These are phyloP conservation scores for Tetragonula carbonaria DNA, from an alignment of 2,888 invertebrate genomes.

Conservation along the genomic window DNA sequence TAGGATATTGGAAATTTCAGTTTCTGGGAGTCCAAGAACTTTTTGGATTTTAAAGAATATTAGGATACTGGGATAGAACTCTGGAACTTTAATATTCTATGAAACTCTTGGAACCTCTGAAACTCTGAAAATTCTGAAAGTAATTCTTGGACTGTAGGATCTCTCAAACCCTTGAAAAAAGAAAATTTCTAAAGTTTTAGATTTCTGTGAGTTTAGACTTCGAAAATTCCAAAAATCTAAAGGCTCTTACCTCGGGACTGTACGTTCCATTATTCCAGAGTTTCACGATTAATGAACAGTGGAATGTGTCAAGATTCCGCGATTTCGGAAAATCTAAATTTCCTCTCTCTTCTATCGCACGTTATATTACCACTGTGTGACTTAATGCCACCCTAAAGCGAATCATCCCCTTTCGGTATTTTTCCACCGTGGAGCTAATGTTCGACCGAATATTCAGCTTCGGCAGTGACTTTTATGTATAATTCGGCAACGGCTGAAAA, in stretches of 20 bases:
- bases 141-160: too few species aligned
- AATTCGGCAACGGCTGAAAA: conserved; percentile 4
- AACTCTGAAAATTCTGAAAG: too few species aligned
- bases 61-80: background rate
- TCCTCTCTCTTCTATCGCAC: background rate
- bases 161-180: too few species aligned
- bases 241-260: background rate
- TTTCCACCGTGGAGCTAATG: background rate
- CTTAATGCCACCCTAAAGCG: background rate
- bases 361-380: background rate
- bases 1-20: too few species aligned
- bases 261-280: too few species aligned
- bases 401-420: background rate
- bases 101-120: too few species aligned
- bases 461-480: background rate
- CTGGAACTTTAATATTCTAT: background rate
- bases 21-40: background rate
- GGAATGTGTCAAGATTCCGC: background rate
- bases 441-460: background rate
- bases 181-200: too few species aligned
- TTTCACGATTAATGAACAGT: background rate
- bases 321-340: background rate
- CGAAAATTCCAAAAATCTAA: background rate
- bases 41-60: too few species aligned
- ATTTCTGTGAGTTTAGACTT: background rate